A percentile compares a stretch with the other conserved stretches of the same genome.
Conservation (phyloP, 2,113 vertebrate species). For the Cyanoderma ruficeps region DNA sequence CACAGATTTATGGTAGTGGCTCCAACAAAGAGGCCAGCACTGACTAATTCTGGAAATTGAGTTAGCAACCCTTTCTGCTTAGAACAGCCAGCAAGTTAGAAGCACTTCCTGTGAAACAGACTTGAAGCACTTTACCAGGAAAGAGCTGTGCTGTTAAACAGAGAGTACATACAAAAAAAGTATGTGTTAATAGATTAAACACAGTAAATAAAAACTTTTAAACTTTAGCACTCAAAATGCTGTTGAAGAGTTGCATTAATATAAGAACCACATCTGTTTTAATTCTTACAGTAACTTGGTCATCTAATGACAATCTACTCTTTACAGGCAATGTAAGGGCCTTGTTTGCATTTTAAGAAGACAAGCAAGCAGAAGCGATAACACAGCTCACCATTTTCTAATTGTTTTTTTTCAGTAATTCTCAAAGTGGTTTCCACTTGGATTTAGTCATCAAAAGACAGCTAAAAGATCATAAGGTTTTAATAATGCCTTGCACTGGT, state of each 20-base stretch:
- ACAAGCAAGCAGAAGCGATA: neutral
- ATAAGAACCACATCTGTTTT: neutral
- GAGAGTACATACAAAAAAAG: neutral
- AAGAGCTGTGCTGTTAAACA: neutral
- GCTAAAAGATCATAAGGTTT: neutral
- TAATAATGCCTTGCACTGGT: neutral
- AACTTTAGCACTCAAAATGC: neutral
- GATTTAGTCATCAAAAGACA: neutral
- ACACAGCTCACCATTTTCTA: neutral
- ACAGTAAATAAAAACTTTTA: neutral
- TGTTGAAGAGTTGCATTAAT: neutral
- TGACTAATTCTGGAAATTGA: neutral
- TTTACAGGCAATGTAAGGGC: neutral
- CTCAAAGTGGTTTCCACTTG: neutral
- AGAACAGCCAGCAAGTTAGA: neutral
- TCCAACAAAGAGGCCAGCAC: neutral
- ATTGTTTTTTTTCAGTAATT: neutral
- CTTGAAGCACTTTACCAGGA: neutral
- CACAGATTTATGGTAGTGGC: neutral
- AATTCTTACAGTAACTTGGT: neutral
- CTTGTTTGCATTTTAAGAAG: neutral
- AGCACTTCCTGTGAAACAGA: neutral
- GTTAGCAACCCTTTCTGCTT: neutral
- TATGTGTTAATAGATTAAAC: neutral
- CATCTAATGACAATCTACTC: neutral